These are phyloP conservation scores for Seriola aureovittata DNA, from an alignment of 2,113 vertebrate genomes.

Conservation along the genomic window DNA sequence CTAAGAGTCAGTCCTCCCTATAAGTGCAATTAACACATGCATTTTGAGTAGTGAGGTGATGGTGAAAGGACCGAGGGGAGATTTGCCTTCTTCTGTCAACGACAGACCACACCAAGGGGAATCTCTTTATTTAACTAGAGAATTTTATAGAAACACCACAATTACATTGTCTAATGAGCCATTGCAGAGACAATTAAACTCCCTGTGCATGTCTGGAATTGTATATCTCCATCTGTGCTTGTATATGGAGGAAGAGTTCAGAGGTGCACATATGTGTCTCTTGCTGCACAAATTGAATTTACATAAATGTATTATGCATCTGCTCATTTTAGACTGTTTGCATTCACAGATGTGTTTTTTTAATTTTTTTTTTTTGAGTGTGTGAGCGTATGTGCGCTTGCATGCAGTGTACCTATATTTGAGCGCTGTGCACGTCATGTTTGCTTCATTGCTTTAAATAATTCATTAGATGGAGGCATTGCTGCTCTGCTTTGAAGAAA, in stretches of 20 bases:
- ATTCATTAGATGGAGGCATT: conserved; percentile 62
- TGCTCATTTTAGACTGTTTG: conserved; percentile 12
- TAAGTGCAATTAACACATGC: not conserved
- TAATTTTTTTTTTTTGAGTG: not conserved
- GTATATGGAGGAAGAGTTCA: not conserved
- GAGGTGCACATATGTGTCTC: not conserved
- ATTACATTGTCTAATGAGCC: conserved; percentile 51
- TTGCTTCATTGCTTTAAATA: conserved; percentile 62
- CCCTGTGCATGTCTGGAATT: conserved; percentile 8
- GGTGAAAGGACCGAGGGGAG: not conserved
- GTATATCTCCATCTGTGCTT: conserved; percentile 14
- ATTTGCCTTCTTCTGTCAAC: not conserved
- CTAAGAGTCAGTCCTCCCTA: not conserved
- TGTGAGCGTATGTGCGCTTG: not conserved
- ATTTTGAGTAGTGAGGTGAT: not conserved
- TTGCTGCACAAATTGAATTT: conserved; percentile 38
- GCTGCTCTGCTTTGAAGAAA: conserved; percentile 59
- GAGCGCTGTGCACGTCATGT: conserved; percentile 39
- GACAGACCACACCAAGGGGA: not conserved
- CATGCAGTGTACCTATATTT: conserved; percentile 28
- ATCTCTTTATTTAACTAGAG: conserved; percentile 37
- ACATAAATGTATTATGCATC: conserved; percentile 39
- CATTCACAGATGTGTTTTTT: conserved; percentile 11
- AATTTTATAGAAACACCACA: conserved; percentile 41
- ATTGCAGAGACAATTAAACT: conserved; percentile 40